These are phyloP conservation scores for Drosophila mayaguana DNA, from an alignment of 2,888 invertebrate species.

Conservation along the genomic window DNA sequence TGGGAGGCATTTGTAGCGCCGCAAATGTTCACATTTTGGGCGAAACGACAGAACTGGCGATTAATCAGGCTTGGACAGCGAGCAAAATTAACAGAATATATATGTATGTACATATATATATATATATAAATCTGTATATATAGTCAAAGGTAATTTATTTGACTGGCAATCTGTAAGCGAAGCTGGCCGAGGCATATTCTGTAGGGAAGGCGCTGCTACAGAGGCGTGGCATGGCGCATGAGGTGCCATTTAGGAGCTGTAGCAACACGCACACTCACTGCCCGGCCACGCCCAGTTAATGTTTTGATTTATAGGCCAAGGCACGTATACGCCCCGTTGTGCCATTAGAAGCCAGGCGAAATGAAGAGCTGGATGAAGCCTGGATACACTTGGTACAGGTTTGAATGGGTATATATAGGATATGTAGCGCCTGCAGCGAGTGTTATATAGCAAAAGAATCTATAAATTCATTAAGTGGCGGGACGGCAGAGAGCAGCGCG, in stretches of 20 bases:
- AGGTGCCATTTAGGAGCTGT: slow-evolving; percentile 22
- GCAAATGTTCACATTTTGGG: slow-evolving; percentile 73
- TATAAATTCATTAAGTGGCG: not conserved
- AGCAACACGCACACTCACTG: slow-evolving; percentile 18
- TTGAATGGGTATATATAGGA: not conserved
- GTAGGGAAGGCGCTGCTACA: not conserved
- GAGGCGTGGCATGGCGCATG: not conserved
- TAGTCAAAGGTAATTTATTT: slow-evolving; percentile 56
- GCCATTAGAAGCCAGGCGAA: slow-evolving; percentile 12
- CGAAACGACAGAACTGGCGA: slow-evolving; percentile 17
- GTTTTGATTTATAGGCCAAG: slow-evolving; percentile 70
- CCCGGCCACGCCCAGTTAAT: slow-evolving; percentile 71
- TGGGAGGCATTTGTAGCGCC: slow-evolving; percentile 67
- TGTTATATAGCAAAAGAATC: not conserved
- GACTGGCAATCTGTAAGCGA: slow-evolving; percentile 68
- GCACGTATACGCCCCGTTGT: slow-evolving; percentile 39
- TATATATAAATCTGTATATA: not conserved
- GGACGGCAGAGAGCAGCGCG: too few relatives aligned
- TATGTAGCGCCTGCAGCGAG: not conserved
- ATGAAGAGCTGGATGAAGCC: not conserved
- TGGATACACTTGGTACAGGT: not conserved
- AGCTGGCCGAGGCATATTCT: slow-evolving; percentile 30
- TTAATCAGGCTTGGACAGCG: slow-evolving; percentile 41
- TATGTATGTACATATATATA: not conserved
- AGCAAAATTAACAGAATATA: slow-evolving; percentile 38